A percentile compares a stretch with the other conserved stretches of the same genome.
Evolutionary conservation across 2,113 vertebrate species (phyloP).

Genomic region (Tricholaema leucomelas): DNA sequence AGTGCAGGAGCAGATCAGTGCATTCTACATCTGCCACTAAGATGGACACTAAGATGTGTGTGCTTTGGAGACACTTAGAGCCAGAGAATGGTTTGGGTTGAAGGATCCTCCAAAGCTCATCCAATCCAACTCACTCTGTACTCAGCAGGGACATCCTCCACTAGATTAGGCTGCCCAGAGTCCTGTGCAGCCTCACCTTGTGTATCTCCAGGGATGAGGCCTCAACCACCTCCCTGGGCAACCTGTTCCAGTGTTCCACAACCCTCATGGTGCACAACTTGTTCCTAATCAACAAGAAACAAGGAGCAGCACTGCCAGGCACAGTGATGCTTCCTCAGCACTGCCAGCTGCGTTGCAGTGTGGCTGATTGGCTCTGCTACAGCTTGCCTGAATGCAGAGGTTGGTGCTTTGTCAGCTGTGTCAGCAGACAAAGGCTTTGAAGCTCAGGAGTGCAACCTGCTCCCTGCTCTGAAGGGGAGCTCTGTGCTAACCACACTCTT

Average conservation of each 20-base stretch:
- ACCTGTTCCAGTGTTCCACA: too few species aligned
- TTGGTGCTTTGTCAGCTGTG: not conserved
- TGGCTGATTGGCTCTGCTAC: too few species aligned
- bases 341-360: slow-evolving; percentile 15
- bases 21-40: not conserved
- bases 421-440: not conserved
- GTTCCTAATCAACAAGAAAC: not conserved
- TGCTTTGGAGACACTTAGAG: not conserved
- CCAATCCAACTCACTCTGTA: too few species aligned
- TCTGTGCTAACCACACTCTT: not conserved
- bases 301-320: not conserved
- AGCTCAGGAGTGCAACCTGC: not conserved
- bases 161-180: too few species aligned
- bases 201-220: too few species aligned
- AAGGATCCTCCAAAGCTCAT: too few species aligned
- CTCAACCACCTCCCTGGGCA: too few species aligned
- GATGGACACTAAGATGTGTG: fast-evolving
- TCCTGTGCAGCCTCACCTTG: too few species aligned
- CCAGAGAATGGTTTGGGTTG: too few species aligned
- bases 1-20: not conserved
- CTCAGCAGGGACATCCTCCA: too few species aligned
- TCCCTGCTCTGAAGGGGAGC: not conserved
- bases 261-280: not conserved
- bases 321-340: slow-evolving; percentile 24
- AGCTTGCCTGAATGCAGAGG: not conserved